Evolutionary conservation across 2,113 vertebrate species (phyloP).

Genomic region (Forbesichthys papilliferus): DNA sequence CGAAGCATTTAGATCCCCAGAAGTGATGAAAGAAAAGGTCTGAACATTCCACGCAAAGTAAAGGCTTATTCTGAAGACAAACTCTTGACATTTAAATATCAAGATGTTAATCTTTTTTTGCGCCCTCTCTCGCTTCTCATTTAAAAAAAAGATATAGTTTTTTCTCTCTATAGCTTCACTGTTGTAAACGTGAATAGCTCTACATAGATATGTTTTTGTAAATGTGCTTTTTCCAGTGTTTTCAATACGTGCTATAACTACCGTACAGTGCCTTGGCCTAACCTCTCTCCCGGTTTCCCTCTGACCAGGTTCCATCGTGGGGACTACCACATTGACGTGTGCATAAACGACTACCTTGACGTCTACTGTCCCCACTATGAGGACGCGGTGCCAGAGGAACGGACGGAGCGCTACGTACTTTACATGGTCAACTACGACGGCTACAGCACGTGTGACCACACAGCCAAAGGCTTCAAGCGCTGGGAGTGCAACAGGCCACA

Average conservation of each 20-base stretch:
- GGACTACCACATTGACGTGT: slow-evolving; percentile 97
- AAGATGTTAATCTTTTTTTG: slow-evolving; percentile 3
- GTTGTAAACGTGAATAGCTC: too few species aligned
- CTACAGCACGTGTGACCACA: slow-evolving; percentile 97
- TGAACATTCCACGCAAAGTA: not conserved
- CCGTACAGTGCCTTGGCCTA: not conserved
- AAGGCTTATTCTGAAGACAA: not conserved
- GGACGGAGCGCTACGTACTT: slow-evolving; percentile 93
- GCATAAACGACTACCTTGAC: slow-evolving; percentile 98
- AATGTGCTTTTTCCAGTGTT: too few species aligned
- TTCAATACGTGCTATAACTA: not conserved
- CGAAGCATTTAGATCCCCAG: not conserved
- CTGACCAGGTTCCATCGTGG: slow-evolving; percentile 87
- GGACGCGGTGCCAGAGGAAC: slow-evolving; percentile 90
- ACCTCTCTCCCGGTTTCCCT: slow-evolving; percentile 1
- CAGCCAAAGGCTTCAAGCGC: slow-evolving; percentile 97
- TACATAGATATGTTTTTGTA: too few species aligned
- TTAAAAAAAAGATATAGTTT: too few species aligned
- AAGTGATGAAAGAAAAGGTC: not conserved
- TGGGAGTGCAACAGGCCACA: slow-evolving; percentile 98
- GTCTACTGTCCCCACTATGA: slow-evolving; percentile 98
- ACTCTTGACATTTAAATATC: not conserved
- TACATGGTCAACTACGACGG: slow-evolving; percentile 99
- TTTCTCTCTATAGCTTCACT: too few species aligned
- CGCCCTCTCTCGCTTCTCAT: not conserved